Percentiles rank a stretch among this genome's conserved stretches.
phyloP scores from a whole-genome alignment of 2,113 vertebrate genomes.

The Corapipo altera region DNA sequence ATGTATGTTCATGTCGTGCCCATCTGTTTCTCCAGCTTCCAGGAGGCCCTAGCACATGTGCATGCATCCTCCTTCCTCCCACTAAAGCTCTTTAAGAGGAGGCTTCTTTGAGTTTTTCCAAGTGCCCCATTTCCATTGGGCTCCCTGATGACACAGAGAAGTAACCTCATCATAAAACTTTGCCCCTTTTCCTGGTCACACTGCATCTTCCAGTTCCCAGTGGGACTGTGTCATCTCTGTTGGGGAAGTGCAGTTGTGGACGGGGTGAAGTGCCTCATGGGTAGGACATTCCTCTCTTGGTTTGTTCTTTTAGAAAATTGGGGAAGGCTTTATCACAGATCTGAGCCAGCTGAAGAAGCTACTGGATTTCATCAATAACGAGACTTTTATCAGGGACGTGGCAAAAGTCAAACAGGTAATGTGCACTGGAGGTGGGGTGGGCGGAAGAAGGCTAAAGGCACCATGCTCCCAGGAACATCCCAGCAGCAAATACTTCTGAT shows the following conservation, averaged over 20 bases:
- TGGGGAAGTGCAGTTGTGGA: background rate
- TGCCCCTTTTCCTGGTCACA: background rate
- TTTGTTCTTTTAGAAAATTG: constrained; percentile 75
- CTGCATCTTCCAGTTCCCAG: background rate
- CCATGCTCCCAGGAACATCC: background rate
- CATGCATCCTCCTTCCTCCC: background rate
- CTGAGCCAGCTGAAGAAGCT: constrained; percentile 83
- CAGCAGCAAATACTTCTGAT: background rate
- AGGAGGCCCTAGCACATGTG: background rate
- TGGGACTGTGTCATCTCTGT: fast-evolving
- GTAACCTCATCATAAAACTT: fast-evolving
- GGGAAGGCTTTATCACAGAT: constrained; percentile 85
- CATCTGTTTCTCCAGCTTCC: background rate
- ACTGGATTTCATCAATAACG: constrained; percentile 75
- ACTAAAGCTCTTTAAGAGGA: background rate
- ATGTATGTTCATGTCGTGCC: background rate
- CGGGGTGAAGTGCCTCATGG: background rate
- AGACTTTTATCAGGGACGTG: constrained; percentile 83
- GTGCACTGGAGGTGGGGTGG: background rate
- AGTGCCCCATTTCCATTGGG: background rate
- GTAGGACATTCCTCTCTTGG: background rate
- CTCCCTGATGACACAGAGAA: background rate
- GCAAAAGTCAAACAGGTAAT: constrained; percentile 88
- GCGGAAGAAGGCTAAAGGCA: background rate
- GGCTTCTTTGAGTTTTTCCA: background rate